Conservation (phyloP, 2,888 invertebrate species). For the Andrena marginata region DNA sequence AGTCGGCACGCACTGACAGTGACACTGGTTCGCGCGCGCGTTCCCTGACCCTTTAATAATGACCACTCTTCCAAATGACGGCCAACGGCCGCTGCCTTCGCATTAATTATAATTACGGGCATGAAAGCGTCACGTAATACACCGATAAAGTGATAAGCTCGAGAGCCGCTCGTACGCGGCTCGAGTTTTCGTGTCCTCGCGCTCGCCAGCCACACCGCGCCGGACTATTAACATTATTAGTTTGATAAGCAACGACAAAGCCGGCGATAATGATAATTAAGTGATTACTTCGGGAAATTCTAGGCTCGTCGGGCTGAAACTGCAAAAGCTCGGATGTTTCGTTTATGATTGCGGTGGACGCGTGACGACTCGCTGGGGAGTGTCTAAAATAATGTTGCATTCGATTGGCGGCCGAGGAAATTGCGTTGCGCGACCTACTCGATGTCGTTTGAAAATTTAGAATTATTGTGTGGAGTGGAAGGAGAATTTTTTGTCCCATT, state of each 20-base stretch:
- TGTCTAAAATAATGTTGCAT: background rate
- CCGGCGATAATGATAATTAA: conserved; percentile 41
- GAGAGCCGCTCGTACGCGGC: conserved; percentile 14
- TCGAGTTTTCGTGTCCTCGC: conserved; percentile 16
- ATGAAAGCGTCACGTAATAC: conserved; percentile 59
- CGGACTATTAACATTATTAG: conserved; percentile 30
- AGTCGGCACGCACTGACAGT: conserved; percentile 70
- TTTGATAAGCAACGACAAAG: conserved; percentile 22
- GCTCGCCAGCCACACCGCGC: background rate
- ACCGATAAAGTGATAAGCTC: conserved; percentile 58
- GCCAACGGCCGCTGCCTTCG: conserved; percentile 21
- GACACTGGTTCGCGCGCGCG: conserved; percentile 57
- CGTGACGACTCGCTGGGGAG: background rate
- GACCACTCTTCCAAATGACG: conserved; percentile 57
- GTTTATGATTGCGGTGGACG: background rate
- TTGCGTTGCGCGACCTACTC: background rate
- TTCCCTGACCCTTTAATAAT: conserved; percentile 44
- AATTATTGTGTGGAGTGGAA: too few relatives aligned
- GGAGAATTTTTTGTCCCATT: too few relatives aligned
- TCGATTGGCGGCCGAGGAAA: background rate
- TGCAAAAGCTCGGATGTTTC: background rate
- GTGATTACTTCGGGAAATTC: conserved; percentile 33
- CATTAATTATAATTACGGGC: conserved; percentile 67
- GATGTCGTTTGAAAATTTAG: too few relatives aligned
- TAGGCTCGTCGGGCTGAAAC: background rate